phyloP scores from a whole-genome alignment of 2,113 vertebrate genomes.

The Synodontis membranacea region DNA sequence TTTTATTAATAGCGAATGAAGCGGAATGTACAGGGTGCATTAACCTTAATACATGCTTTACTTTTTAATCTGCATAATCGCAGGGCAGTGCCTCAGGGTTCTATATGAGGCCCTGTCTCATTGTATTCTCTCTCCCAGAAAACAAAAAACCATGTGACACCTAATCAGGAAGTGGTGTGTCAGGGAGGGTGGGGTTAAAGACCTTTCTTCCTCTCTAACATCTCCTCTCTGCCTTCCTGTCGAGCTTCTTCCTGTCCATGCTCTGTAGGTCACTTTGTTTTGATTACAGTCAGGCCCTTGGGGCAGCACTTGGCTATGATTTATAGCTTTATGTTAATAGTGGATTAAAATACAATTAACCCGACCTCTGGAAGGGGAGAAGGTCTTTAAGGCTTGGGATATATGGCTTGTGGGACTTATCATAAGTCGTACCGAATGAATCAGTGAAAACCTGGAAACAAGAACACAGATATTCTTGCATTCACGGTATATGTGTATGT shows the following conservation, averaged over 20 bases:
- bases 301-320: constrained; percentile 33
- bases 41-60: not conserved
- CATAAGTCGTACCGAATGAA: not conserved
- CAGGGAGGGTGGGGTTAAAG: not conserved
- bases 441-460: not conserved
- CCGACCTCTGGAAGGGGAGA: constrained; percentile 8
- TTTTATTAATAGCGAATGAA: not conserved
- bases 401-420: not conserved
- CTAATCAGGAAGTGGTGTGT: constrained; percentile 35
- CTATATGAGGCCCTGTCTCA: not conserved
- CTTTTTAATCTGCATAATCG: constrained; percentile 13
- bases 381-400: not conserved
- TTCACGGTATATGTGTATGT: not conserved
- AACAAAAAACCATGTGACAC: constrained; percentile 29
- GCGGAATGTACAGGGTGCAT: not conserved
- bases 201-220: constrained; percentile 3
- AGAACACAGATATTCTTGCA: not conserved
- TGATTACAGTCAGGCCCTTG: constrained; percentile 37
- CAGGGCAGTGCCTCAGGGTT: constrained; percentile 9
- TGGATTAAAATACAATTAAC: constrained; percentile 46
- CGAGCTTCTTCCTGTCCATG: constrained; percentile 17
- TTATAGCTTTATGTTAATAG: constrained; percentile 49
- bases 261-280: constrained; percentile 24
- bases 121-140: not conserved
- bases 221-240: constrained; percentile 19